Conservation (phyloP, 2,888 invertebrate genomes). For the Phymatocera aterrima region DNA sequence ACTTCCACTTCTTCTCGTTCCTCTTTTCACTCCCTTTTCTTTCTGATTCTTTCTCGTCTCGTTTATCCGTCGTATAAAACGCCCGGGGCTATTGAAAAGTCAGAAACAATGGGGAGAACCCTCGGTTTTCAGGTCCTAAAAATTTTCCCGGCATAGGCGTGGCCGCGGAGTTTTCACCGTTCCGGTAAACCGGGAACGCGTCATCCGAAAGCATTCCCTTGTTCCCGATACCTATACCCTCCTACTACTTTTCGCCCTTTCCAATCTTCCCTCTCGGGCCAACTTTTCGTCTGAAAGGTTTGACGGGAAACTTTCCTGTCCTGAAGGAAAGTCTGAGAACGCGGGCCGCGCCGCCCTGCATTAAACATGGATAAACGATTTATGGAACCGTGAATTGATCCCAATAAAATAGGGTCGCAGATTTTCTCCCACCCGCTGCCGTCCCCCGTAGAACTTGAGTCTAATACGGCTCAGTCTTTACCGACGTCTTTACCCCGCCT, state of each 20-base stretch:
- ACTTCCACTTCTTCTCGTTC: slow-evolving; percentile 47
- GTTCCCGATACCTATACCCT: slow-evolving; percentile 61
- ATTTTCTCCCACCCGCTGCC: not conserved
- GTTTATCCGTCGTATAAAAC: slow-evolving; percentile 46
- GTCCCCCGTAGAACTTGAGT: not conserved
- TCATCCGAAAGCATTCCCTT: slow-evolving; percentile 73
- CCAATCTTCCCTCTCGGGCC: slow-evolving; percentile 44
- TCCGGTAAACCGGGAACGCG: slow-evolving; percentile 61
- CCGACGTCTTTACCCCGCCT: not conserved
- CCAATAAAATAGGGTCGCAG: slow-evolving; percentile 43
- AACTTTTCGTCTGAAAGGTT: slow-evolving; percentile 65
- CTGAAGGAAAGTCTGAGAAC: slow-evolving; percentile 53
- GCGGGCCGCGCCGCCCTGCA: slow-evolving; percentile 65
- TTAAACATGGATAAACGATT: slow-evolving; percentile 73
- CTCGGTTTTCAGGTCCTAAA: slow-evolving; percentile 41
- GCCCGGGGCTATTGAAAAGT: not conserved
- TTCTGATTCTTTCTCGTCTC: no score
- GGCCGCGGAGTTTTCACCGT: slow-evolving; percentile 59
- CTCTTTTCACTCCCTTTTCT: no score
- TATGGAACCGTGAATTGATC: slow-evolving; percentile 58
- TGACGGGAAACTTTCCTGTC: slow-evolving; percentile 65
- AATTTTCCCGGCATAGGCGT: slow-evolving; percentile 45
- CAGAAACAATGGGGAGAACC: slow-evolving; percentile 1
- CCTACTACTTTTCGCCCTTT: slow-evolving; percentile 54
- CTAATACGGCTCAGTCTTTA: not conserved